Conservation (phyloP, 1,140 invertebrate genomes). For the Atopsyche davidsoni region DNA sequence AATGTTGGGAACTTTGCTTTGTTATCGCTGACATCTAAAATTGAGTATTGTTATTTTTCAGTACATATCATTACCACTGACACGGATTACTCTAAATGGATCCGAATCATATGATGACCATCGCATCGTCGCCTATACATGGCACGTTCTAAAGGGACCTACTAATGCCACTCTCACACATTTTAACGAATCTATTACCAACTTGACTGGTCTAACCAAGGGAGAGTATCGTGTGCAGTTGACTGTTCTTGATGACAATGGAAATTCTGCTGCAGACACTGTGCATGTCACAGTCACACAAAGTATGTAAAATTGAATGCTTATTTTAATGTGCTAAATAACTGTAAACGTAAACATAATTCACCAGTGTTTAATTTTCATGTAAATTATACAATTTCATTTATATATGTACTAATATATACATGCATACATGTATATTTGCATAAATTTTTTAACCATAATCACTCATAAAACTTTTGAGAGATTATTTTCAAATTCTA, state of each 20-base stretch:
- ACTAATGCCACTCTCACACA: slow-evolving; percentile 49
- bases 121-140: slow-evolving; percentile 72
- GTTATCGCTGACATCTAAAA: slow-evolving; percentile 6
- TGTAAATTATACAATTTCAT: background rate
- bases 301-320: slow-evolving; percentile 56
- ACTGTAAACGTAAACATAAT: too few species aligned
- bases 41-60: slow-evolving; percentile 41
- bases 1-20: too few species aligned
- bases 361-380: too few species aligned
- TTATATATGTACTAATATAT: too few species aligned
- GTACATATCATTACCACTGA: slow-evolving; percentile 76
- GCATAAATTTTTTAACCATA: background rate
- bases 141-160: slow-evolving; percentile 69
- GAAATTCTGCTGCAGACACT: slow-evolving; percentile 67
- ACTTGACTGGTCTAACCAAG: slow-evolving; percentile 73
- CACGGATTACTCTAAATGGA: slow-evolving; percentile 72
- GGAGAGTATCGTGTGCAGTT: slow-evolving; percentile 80
- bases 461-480: slow-evolving; percentile 1
- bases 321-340: background rate
- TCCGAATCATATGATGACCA: slow-evolving; percentile 79
- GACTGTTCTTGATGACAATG: slow-evolving; percentile 77
- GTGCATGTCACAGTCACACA: slow-evolving; percentile 80
- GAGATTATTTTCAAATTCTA: background rate
- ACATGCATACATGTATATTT: background rate
- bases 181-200: slow-evolving; percentile 59